Conservation (phyloP, 2,797 vertebrate genomes). For the Florisuga fusca region DNA sequence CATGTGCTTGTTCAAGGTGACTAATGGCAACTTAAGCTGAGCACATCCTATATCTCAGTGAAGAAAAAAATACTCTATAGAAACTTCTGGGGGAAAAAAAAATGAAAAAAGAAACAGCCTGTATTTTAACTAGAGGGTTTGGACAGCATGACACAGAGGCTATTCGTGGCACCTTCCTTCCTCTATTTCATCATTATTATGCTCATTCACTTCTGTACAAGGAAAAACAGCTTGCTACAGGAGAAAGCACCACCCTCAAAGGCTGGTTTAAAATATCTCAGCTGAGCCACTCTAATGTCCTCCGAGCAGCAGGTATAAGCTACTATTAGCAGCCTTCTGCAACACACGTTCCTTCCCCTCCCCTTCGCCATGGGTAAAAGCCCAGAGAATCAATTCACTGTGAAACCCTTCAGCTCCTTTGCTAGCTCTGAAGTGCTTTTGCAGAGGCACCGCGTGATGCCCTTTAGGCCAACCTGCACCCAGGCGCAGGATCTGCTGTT, state of each 20-base stretch:
- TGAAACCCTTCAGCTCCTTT: conserved; percentile 36
- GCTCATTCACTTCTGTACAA: background rate
- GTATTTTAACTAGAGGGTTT: background rate
- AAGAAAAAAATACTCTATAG: background rate
- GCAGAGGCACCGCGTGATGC: background rate
- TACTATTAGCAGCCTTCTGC: background rate
- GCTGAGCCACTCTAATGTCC: background rate
- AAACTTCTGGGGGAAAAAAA: background rate
- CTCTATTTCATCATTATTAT: background rate
- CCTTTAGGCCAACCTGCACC: background rate
- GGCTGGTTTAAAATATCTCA: background rate
- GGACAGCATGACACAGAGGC: background rate
- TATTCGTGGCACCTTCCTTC: background rate
- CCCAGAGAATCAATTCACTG: conserved; percentile 35
- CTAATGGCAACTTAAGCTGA: background rate
- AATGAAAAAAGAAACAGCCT: background rate
- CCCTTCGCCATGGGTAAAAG: background rate
- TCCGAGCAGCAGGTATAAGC: background rate
- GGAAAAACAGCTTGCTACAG: background rate
- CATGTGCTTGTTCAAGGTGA: background rate
- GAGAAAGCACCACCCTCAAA: background rate
- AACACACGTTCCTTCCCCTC: background rate
- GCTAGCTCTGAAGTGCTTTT: background rate
- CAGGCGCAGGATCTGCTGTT: background rate
- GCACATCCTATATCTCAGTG: background rate